A percentile compares a stretch with the other conserved stretches of the same genome.
Evolutionary conservation across 1,140 invertebrate genomes (phyloP).

Genomic region (Drosophila persimilis): DNA sequence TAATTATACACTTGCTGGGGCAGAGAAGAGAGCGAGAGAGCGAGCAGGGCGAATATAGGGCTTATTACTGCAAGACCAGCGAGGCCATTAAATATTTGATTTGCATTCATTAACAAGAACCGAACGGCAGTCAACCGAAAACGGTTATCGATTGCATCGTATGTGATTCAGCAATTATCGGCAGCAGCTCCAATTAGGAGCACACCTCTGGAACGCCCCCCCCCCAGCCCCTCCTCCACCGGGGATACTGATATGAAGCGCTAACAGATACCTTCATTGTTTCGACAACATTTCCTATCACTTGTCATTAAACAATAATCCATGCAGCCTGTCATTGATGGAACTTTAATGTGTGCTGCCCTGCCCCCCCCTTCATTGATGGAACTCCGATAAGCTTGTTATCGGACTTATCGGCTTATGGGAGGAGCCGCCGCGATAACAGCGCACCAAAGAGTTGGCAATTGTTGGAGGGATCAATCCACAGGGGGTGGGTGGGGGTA

Average conservation of each 20-base stretch:
- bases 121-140: background rate
- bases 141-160: slow-evolving; percentile 22
- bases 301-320: too few relatives aligned
- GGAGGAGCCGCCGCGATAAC: slow-evolving; percentile 26
- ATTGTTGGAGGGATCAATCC: slow-evolving; percentile 17
- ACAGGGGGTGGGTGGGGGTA: background rate
- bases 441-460: slow-evolving; percentile 17
- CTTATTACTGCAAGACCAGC: slow-evolving; percentile 30
- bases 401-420: slow-evolving; percentile 1
- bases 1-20: slow-evolving; percentile 55
- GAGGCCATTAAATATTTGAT: slow-evolving; percentile 62
- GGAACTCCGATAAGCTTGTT: slow-evolving; percentile 45
- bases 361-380: slow-evolving; percentile 14
- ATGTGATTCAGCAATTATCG: slow-evolving; percentile 24
- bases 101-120: slow-evolving; percentile 54
- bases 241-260: too few relatives aligned
- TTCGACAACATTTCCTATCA: too few relatives aligned
- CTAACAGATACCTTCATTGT: too few relatives aligned
- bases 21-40: background rate
- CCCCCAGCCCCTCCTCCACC: too few relatives aligned
- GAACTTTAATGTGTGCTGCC: slow-evolving; percentile 22
- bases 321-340: slow-evolving; percentile 9
- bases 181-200: slow-evolving; percentile 16
- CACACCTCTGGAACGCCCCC: background rate
- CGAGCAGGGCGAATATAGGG: background rate